Evolutionary conservation across 2,888 invertebrate genomes (phyloP).

Genomic region (Lasioglossum zephyrum): DNA sequence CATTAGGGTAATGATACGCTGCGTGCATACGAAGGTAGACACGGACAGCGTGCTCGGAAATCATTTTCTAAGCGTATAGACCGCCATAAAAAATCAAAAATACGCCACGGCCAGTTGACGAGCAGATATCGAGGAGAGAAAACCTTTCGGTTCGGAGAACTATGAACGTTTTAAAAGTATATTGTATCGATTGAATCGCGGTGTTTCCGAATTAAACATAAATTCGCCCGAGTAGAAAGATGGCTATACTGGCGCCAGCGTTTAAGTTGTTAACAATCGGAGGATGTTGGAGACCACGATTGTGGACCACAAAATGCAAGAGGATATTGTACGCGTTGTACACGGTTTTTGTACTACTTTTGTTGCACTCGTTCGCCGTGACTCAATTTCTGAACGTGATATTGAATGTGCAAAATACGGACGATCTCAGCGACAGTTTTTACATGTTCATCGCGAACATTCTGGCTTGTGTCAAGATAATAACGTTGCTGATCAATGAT

Average conservation of each 20-base stretch:
- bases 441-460: conserved; percentile 44
- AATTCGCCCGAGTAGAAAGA: background rate
- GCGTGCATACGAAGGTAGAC: conserved; percentile 31
- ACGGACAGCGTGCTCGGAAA: background rate
- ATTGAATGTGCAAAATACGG: conserved; percentile 34
- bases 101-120: background rate
- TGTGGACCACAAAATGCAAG: background rate
- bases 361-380: conserved; percentile 22
- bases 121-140: background rate
- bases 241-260: conserved; percentile 36
- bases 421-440: conserved; percentile 47
- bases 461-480: conserved; percentile 43
- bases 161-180: background rate
- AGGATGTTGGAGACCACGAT: conserved; percentile 45
- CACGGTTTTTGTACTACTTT: conserved; percentile 23
- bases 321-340: conserved; percentile 22
- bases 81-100: background rate
- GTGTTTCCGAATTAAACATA: background rate
- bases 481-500: conserved; percentile 27
- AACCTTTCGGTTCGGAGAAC: background rate
- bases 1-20: conserved; percentile 47
- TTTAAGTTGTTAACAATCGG: conserved; percentile 37
- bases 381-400: conserved; percentile 48
- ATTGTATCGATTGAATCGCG: background rate
- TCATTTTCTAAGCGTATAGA: background rate